Evolutionary conservation across 2,888 invertebrate genomes (phyloP).

Genomic region (Abscondita cerata): DNA sequence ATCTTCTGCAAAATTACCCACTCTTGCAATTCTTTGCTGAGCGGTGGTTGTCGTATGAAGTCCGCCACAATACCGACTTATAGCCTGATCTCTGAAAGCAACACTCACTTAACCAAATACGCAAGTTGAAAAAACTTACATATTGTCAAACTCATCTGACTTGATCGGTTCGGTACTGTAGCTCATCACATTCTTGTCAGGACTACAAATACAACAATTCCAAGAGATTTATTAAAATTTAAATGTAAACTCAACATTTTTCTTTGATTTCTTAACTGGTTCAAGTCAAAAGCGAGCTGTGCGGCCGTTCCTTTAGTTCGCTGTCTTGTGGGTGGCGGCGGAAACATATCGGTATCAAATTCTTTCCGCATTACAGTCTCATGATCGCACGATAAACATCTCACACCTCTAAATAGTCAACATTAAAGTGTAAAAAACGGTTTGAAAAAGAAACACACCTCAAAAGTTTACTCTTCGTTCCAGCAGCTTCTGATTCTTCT

Average conservation of each 20-base stretch:
- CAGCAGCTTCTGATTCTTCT: constrained; percentile 74
- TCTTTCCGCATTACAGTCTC: constrained; percentile 74
- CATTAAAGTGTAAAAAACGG: not conserved
- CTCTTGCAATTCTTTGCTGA: constrained; percentile 71
- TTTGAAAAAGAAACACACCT: constrained; percentile 55
- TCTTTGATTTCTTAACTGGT: constrained; percentile 61
- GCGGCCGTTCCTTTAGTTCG: constrained; percentile 70
- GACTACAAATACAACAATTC: too few relatives aligned
- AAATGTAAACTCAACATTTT: not conserved
- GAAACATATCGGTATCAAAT: constrained; percentile 59
- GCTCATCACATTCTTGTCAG: too few relatives aligned
- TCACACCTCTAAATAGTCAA: constrained; percentile 66
- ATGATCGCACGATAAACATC: constrained; percentile 80
- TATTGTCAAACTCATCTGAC: too few relatives aligned
- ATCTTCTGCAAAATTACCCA: constrained; percentile 65
- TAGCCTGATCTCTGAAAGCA: constrained; percentile 62
- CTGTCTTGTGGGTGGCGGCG: constrained; percentile 63
- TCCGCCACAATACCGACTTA: constrained; percentile 81
- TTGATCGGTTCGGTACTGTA: too few relatives aligned
- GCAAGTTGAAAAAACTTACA: too few relatives aligned
- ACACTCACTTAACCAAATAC: not conserved
- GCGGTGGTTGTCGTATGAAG: constrained; percentile 77
- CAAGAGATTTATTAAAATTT: not conserved
- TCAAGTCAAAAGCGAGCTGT: constrained; percentile 75
- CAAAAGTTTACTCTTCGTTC: constrained; percentile 70